phyloP scores from a whole-genome alignment of 2,888 invertebrate species.

The Epirrhoe tristata region DNA sequence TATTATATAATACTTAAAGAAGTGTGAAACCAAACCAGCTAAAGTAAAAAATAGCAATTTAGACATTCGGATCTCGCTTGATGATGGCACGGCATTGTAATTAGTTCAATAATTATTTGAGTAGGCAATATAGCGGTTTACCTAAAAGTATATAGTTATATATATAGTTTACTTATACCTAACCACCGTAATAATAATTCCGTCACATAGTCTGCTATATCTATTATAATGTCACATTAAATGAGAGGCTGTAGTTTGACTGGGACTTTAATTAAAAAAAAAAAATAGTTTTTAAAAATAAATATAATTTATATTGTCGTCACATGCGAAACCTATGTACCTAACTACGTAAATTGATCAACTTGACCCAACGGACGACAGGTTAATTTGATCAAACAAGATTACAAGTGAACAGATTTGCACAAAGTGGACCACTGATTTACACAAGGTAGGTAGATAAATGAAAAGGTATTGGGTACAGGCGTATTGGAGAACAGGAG shows the following conservation, averaged over 20 bases:
- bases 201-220: no score
- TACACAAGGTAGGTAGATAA: conserved; percentile 8
- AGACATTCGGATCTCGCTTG: no score
- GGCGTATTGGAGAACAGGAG: conserved; percentile 47
- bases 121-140: no score
- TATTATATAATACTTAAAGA: background rate
- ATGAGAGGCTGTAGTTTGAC: background rate
- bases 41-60: background rate
- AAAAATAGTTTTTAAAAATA: background rate
- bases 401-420: background rate
- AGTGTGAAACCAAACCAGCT: background rate
- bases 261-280: background rate
- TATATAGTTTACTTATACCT: no score
- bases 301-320: background rate
- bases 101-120: no score
- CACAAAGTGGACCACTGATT: conserved; percentile 12
- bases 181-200: no score
- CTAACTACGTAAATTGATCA: background rate
- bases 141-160: no score
- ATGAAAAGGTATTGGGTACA: conserved; percentile 40
- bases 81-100: no score
- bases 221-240: no score
- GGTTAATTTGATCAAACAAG: conserved; percentile 5
- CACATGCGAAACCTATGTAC: background rate
- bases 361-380: background rate